Conservation (phyloP, 2,888 invertebrate genomes). For the Herminia tarsipennalis region DNA sequence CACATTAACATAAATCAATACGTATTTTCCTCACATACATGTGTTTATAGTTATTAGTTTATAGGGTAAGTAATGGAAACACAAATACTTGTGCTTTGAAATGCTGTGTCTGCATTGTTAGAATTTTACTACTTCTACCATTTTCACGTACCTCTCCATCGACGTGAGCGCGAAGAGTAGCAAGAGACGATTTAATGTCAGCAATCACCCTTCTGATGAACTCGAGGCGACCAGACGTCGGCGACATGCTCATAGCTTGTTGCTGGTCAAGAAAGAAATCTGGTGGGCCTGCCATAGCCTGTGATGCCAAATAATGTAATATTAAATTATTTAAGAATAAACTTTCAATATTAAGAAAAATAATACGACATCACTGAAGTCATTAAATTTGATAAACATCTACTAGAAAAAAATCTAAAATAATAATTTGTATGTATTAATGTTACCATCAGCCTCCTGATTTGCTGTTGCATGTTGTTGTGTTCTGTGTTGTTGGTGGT, state of each 20-base stretch:
- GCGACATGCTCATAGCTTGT: slow-evolving; percentile 51
- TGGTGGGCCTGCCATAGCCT: slow-evolving; percentile 45
- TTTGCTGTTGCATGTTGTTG: slow-evolving; percentile 47
- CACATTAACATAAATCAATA: no score
- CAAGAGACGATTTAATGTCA: slow-evolving; percentile 58
- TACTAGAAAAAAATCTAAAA: no score
- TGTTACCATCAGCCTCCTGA: slow-evolving; percentile 57
- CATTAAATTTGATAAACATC: no score
- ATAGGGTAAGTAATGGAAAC: no score
- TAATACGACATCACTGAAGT: no score
- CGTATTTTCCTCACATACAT: no score
- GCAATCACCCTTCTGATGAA: slow-evolving; percentile 59
- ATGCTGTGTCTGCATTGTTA: background rate
- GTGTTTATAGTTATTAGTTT: no score
- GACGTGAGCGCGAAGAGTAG: slow-evolving; percentile 43
- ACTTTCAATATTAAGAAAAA: background rate
- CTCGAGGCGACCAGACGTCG: slow-evolving; percentile 65
- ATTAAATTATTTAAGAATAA: background rate
- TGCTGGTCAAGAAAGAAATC: slow-evolving; percentile 50
- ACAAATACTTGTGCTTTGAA: no score
- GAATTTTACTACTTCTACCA: background rate
- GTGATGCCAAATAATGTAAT: background rate
- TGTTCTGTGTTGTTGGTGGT: slow-evolving; percentile 1
- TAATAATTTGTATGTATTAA: no score
- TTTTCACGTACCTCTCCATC: slow-evolving; percentile 41